Evolutionary conservation across 53 echinoderm and acorn worm species (phyloP).

Genomic region (Echinarachnius parma): DNA sequence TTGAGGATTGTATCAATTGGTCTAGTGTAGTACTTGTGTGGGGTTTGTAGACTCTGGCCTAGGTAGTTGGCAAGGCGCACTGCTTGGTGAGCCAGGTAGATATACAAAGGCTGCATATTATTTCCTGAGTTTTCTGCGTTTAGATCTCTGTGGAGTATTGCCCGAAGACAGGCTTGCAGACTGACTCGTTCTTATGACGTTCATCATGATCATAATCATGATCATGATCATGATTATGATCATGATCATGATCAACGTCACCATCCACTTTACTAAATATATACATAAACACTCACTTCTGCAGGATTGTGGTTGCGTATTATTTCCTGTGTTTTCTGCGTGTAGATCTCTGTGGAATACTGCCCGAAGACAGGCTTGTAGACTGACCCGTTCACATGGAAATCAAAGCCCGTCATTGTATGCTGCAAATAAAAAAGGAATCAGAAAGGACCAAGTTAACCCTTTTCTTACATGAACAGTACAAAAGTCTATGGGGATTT

Average conservation of each 20-base stretch:
- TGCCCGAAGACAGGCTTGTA: constrained; percentile 88
- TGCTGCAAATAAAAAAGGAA: not conserved
- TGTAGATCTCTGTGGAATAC: constrained; percentile 79
- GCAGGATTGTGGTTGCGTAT: constrained; percentile 67
- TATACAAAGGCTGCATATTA: constrained; percentile 83
- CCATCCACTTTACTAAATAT: not conserved
- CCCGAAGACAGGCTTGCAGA: constrained; percentile 79
- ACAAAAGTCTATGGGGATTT: no score
- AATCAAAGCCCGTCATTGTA: constrained; percentile 61
- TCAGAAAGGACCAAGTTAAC: no score
- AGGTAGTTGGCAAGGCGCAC: constrained; percentile 75
- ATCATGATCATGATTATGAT: not conserved
- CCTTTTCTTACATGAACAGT: no score
- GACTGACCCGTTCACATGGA: constrained; percentile 71
- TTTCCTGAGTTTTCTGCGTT: constrained; percentile 55
- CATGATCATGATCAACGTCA: not conserved
- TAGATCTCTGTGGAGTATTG: constrained; percentile 84
- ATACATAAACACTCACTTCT: constrained; percentile 40
- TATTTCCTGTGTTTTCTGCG: constrained; percentile 56
- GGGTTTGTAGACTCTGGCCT: constrained; percentile 63
- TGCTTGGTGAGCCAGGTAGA: constrained; percentile 90
- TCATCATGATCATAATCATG: not conserved
- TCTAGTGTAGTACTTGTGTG: constrained; percentile 64
- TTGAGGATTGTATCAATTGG: no score
- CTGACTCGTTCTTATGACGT: not conserved